A percentile compares a stretch with the other conserved stretches of the same genome.
Evolutionary conservation across 1,140 invertebrate genomes (phyloP).

Genomic region (Papilio xuthus): DNA sequence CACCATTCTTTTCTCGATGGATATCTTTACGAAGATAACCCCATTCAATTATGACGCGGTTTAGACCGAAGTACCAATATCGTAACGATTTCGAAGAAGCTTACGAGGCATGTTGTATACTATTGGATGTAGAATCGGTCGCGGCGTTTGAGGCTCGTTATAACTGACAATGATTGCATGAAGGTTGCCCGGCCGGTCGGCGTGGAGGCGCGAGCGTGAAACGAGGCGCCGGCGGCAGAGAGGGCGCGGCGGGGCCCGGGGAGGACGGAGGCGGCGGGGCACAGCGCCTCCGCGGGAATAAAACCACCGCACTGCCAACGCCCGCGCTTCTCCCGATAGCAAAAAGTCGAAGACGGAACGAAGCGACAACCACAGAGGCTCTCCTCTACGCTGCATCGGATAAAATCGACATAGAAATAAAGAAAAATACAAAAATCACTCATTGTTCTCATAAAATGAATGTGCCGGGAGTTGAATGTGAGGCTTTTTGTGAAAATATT

Average conservation of each 20-base stretch:
- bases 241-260: slow-evolving; percentile 40
- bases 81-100: not conserved
- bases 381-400: slow-evolving; percentile 71
- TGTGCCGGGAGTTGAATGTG: slow-evolving; percentile 80
- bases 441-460: slow-evolving; percentile 82
- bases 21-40: slow-evolving; percentile 19
- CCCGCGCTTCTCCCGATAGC: slow-evolving; percentile 65
- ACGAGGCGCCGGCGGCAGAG: slow-evolving; percentile 56
- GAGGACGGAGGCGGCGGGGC: slow-evolving; percentile 42
- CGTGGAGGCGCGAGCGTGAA: slow-evolving; percentile 52
- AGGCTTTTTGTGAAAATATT: slow-evolving; percentile 81
- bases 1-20: not conserved
- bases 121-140: not conserved
- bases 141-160: slow-evolving; percentile 37
- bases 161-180: slow-evolving; percentile 42
- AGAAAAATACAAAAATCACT: slow-evolving; percentile 81
- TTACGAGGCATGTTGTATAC: not conserved
- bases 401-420: slow-evolving; percentile 81
- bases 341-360: slow-evolving; percentile 78
- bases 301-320: slow-evolving; percentile 67
- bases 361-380: slow-evolving; percentile 73
- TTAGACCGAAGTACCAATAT: slow-evolving; percentile 24
- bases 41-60: slow-evolving; percentile 40
- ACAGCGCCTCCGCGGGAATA: slow-evolving; percentile 59
- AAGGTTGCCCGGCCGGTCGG: slow-evolving; percentile 44